Evolutionary conservation across 2,113 vertebrate species (phyloP), one percentile per base, ranked within the genome.

Genomic region (Propithecus coquereli): DNA sequence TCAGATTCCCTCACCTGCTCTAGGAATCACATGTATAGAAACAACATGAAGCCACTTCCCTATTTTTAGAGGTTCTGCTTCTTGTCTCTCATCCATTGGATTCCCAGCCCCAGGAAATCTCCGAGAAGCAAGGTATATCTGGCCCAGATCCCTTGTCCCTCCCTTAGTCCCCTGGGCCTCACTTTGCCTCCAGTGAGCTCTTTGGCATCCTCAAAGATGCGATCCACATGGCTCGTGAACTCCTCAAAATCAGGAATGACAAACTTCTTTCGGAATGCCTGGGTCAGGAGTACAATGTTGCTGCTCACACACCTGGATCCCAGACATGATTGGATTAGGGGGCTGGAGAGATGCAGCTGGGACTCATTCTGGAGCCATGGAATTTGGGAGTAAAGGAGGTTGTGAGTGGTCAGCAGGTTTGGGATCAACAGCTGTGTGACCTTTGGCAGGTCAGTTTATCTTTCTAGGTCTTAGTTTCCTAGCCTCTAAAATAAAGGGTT

Each of bases 201-300:
- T 97, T 98, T 97, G 90, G 98, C 97, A 37, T 97, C 98, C 87
- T 98, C 76, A 96, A 99, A 99, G 95, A 99, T 99, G 82, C 98
- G 98, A 97, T 99, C 98, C 83, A 99, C 99, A 54, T 99, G 98
- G 71, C 94, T 86, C 3, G 98, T 98, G 98, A 99, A 99, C 40
- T 98, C 94, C 79, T 99, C 98, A 98, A 99, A 99, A 96, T 99
- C 99, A 8, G 99, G 99, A 98, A 99, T 99, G 76, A 99, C 99
- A 90, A 99, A 99, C 97, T 99, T 99, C 96, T 99, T 99, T 89
- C 99, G 98, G 98, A 99, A 99, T 87, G 99, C 99, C 96, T 99
- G 99, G 83, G 99, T 99, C 98, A 99, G 98, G 94, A 99, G 98
- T 90, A 99, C 98, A 40, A 99, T 98, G 98, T 99, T 99, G 95